A percentile compares a stretch with the other conserved stretches of the same genome.
These are phyloP conservation scores for Monarcha castaneiventris DNA, from an alignment of 2,113 vertebrate genomes.

Conservation along the genomic window DNA sequence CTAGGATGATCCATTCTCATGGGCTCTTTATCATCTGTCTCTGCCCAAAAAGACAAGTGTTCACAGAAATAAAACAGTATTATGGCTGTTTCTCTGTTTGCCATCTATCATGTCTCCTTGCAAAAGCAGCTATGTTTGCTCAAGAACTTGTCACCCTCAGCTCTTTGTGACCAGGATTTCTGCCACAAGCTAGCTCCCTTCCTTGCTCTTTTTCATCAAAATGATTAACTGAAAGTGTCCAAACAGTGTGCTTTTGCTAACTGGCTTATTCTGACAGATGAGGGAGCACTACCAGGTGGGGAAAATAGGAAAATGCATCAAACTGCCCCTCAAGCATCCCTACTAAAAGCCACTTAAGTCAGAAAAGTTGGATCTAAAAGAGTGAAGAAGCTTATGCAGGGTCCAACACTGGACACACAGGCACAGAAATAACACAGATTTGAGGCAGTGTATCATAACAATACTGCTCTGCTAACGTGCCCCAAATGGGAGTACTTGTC, in stretches of 20 bases:
- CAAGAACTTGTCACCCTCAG: not conserved
- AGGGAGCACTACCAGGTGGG: fast-evolving
- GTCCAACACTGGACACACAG: not conserved
- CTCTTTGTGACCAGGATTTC: not conserved
- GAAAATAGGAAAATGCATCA: not conserved
- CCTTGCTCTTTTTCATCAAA: not conserved
- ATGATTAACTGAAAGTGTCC: not conserved
- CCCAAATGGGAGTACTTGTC: not conserved
- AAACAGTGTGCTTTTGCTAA: not conserved
- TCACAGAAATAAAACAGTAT: not conserved
- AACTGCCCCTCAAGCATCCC: not conserved
- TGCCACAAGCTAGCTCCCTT: not conserved
- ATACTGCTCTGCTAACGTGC: not conserved
- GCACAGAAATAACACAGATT: not conserved
- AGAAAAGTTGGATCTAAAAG: not conserved
- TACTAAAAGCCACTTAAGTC: not conserved
- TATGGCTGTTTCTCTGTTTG: not conserved
- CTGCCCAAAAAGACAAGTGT: not conserved
- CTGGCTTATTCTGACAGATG: not conserved
- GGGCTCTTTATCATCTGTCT: not conserved
- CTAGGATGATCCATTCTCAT: not conserved
- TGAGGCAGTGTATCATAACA: not conserved
- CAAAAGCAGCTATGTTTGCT: not conserved
- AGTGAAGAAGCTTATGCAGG: not conserved
- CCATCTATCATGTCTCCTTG: not conserved